Conservation (phyloP, 2,113 vertebrate species). For the Anseranas semipalmata region DNA sequence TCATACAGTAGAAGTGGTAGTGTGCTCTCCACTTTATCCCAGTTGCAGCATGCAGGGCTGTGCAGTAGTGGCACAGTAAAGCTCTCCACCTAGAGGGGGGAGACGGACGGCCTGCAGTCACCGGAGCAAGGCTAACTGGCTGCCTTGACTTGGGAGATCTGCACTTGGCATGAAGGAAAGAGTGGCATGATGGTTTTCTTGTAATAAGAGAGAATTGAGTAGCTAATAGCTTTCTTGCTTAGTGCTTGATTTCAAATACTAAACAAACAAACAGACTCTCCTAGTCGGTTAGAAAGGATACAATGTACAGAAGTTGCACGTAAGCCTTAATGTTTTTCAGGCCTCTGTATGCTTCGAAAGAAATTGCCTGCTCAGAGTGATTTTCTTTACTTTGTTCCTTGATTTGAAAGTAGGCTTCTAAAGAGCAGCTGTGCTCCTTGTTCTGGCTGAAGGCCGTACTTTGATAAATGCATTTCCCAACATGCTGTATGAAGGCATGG, state of each 20-base stretch:
- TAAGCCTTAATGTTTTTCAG: neutral
- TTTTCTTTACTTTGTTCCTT: neutral
- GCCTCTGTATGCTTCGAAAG: neutral
- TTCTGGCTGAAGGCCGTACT: neutral
- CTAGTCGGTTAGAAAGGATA: neutral
- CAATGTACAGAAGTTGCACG: neutral
- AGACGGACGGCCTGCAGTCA: neutral
- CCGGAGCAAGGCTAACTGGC: neutral
- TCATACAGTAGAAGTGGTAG: no score
- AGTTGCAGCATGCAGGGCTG: rapidly evolving
- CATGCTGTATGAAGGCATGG: rapidly evolving
- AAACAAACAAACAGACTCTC: neutral
- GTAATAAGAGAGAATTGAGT: neutral
- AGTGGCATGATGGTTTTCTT: neutral
- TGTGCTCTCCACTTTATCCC: neutral
- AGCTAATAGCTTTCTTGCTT: neutral
- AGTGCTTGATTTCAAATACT: neutral
- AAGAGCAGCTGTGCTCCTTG: neutral
- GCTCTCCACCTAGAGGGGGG: neutral
- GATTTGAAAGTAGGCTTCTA: neutral
- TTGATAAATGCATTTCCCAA: neutral
- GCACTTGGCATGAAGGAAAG: neutral
- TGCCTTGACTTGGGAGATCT: neutral
- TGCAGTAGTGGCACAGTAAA: neutral
- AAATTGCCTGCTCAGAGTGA: neutral